phyloP scores from a whole-genome alignment of 2,797 vertebrate species.

The Cynopterus sphinx region DNA sequence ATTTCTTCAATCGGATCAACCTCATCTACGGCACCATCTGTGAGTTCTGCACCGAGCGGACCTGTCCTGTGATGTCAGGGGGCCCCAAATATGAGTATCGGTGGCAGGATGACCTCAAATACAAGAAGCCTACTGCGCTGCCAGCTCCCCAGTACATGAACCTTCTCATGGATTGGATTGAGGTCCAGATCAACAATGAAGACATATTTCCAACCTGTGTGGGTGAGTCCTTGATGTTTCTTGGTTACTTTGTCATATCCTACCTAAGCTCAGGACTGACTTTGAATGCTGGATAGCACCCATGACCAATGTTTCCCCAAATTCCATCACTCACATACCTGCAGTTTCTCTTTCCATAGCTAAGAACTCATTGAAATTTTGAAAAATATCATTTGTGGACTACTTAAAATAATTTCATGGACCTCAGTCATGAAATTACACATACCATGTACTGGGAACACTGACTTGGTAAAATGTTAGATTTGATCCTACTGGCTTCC shows the following conservation, averaged over 20 bases:
- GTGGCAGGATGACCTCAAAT: constrained; percentile 91
- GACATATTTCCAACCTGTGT: constrained; percentile 90
- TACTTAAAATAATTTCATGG: not conserved
- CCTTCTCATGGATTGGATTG: constrained; percentile 93
- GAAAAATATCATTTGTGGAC: not conserved
- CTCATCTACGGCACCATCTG: constrained; percentile 92
- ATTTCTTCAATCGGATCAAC: constrained; percentile 93
- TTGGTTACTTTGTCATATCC: not conserved
- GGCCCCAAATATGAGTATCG: constrained; percentile 90
- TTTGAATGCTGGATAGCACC: not conserved
- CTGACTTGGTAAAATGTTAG: not conserved
- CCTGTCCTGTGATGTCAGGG: constrained; percentile 91
- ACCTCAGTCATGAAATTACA: not conserved
- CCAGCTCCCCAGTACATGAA: constrained; percentile 91
- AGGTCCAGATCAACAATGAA: constrained; percentile 91
- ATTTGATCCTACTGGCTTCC: constrained; percentile 4
- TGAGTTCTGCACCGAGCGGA: constrained; percentile 90
- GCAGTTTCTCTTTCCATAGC: not conserved
- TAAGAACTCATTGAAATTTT: not conserved
- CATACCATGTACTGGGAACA: not conserved
- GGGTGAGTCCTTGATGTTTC: constrained; percentile 82
- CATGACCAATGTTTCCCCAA: not conserved
- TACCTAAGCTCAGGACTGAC: not conserved
- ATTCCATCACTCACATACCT: not conserved
- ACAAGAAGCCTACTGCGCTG: constrained; percentile 90